These are phyloP conservation scores for Ypsolopha sequella DNA, from an alignment of 2,888 invertebrate species.

Conservation along the genomic window DNA sequence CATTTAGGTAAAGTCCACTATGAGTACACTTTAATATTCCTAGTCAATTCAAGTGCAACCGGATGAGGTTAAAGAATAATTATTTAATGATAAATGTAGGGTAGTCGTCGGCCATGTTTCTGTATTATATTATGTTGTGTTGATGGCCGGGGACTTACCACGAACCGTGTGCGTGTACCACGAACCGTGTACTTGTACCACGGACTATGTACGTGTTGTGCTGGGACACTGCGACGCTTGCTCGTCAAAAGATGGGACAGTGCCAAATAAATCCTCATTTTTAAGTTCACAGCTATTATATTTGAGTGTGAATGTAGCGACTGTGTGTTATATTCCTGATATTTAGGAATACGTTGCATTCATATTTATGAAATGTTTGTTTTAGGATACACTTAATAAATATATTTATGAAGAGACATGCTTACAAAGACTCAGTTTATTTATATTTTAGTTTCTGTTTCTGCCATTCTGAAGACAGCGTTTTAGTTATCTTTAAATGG, in stretches of 20 bases:
- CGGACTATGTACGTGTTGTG: background rate
- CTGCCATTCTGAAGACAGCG: constrained; percentile 41
- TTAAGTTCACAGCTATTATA: constrained; percentile 53
- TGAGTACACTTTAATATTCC: constrained; percentile 59
- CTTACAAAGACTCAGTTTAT: constrained; percentile 61
- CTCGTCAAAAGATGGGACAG: constrained; percentile 53
- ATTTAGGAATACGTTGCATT: constrained; percentile 70
- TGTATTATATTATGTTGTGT: constrained; percentile 55
- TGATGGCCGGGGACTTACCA: constrained; percentile 11
- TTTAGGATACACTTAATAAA: constrained; percentile 54
- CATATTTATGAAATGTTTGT: constrained; percentile 67
- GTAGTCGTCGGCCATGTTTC: constrained; percentile 22
- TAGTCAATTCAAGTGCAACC: constrained; percentile 70
- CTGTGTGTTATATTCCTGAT: constrained; percentile 68
- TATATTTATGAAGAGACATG: constrained; percentile 46
- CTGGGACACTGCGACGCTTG: constrained; percentile 31
- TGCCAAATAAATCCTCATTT: constrained; percentile 66
- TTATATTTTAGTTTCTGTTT: constrained; percentile 17
- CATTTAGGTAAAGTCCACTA: constrained; percentile 61
- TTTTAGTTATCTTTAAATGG: constrained; percentile 53
- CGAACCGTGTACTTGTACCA: background rate
- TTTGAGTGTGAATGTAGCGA: constrained; percentile 65
- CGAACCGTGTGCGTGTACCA: constrained; percentile 19
- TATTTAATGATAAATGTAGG: constrained; percentile 38
- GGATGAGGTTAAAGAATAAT: constrained; percentile 58